Percentiles rank a stretch among this genome's conserved stretches.
Evolutionary conservation across 1,140 invertebrate species (phyloP).

Genomic region (Euglossa dilemma): DNA sequence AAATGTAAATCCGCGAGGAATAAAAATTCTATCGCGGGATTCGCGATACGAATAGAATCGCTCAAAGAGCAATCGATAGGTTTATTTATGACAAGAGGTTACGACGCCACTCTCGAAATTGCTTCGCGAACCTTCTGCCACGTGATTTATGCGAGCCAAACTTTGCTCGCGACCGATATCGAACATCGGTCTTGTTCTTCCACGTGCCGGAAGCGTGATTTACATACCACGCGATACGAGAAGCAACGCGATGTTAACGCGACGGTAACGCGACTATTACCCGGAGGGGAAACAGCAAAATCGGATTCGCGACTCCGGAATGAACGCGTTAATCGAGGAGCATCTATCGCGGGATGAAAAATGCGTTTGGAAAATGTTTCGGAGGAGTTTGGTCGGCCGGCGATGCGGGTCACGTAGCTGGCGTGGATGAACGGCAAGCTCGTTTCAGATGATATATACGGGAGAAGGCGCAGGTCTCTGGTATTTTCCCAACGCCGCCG

Average conservation of each 20-base stretch:
- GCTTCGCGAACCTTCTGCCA: not conserved
- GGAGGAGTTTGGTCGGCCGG: constrained; percentile 9
- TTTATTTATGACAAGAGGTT: constrained; percentile 13
- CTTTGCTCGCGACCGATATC: constrained; percentile 2
- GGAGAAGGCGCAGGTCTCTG: not conserved
- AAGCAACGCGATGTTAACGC: not conserved
- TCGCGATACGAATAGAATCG: not conserved
- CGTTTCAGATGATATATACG: constrained; percentile 13
- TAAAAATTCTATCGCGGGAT: not conserved
- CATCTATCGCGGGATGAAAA: not conserved
- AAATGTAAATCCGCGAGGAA: not conserved
- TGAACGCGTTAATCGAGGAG: too few relatives aligned
- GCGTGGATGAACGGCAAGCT: constrained; percentile 43
- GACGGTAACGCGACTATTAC: too few relatives aligned
- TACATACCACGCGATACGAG: not conserved
- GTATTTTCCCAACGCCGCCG: not conserved
- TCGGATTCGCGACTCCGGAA: too few relatives aligned
- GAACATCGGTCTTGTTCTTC: not conserved
- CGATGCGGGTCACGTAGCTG: constrained; percentile 43
- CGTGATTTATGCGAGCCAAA: not conserved
- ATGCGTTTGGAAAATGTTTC: constrained; percentile 13
- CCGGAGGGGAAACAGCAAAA: too few relatives aligned
- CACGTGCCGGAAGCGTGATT: not conserved
- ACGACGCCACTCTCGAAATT: constrained; percentile 8
- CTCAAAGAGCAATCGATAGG: not conserved